phyloP scores from a whole-genome alignment of 2,888 invertebrate species.

The Agapostemon virescens region DNA sequence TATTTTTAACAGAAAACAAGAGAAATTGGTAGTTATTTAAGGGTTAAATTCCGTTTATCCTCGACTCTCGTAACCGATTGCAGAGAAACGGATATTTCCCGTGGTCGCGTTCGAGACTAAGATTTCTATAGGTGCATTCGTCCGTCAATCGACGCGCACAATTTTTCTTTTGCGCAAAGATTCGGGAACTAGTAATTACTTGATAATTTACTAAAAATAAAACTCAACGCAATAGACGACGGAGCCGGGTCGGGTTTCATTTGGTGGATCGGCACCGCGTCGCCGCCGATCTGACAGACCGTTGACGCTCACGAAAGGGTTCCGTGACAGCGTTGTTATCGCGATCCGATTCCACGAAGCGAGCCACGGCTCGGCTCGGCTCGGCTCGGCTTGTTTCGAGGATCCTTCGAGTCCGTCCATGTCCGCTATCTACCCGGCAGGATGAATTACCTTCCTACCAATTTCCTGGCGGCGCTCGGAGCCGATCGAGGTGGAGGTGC shows the following conservation, averaged over 20 bases:
- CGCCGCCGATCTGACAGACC: slow-evolving; percentile 59
- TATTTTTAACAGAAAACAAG: no score
- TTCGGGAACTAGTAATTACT: neutral
- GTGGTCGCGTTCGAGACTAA: no score
- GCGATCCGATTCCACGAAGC: slow-evolving; percentile 56
- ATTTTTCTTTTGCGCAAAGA: neutral
- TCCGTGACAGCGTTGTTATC: slow-evolving; percentile 51
- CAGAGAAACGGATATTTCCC: no score
- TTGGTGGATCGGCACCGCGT: slow-evolving; percentile 44
- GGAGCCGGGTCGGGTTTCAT: slow-evolving; percentile 23
- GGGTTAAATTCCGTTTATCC: no score
- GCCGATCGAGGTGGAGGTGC: slow-evolving; percentile 62
- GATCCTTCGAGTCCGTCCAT: slow-evolving; percentile 49
- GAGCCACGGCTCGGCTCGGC: slow-evolving; percentile 16
- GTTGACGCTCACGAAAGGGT: slow-evolving; percentile 58
- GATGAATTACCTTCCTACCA: slow-evolving; percentile 63
- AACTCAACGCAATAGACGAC: neutral
- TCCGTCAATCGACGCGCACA: neutral
- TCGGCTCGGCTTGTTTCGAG: slow-evolving; percentile 50
- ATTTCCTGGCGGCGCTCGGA: slow-evolving; percentile 60
- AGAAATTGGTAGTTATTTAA: no score
- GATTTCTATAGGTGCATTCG: no score
- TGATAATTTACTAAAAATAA: slow-evolving; percentile 4
- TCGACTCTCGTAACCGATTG: no score
- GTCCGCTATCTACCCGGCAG: slow-evolving; percentile 54